These are phyloP conservation scores for Lepidocolaptes lacrymiger DNA, from an alignment of 2,797 vertebrate species.

Conservation along the genomic window DNA sequence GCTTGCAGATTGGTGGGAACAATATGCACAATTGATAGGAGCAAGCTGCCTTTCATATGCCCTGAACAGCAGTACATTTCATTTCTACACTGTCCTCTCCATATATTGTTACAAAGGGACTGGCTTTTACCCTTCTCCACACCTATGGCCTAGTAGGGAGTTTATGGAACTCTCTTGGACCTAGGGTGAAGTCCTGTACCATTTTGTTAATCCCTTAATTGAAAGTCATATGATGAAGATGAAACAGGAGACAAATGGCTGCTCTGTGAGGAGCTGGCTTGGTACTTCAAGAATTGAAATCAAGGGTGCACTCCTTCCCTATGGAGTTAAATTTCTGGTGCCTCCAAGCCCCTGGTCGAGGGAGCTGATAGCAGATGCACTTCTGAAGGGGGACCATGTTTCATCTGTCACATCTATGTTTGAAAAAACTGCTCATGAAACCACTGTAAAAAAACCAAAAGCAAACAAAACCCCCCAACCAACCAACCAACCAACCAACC, in stretches of 20 bases:
- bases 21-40: not conserved
- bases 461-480: too few species aligned
- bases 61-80: not conserved
- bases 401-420: not conserved
- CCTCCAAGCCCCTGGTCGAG: not conserved
- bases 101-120: not conserved
- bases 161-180: not conserved
- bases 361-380: not conserved
- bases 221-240: not conserved
- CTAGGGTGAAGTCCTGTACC: not conserved
- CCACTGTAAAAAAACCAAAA: not conserved
- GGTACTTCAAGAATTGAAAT: not conserved
- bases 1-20: not conserved
- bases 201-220: rapidly evolving
- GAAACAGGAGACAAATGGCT: not conserved
- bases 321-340: rapidly evolving
- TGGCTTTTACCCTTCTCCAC: not conserved
- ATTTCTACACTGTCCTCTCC: not conserved
- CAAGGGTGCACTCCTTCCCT: rapidly evolving
- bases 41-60: not conserved
- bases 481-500: too few species aligned
- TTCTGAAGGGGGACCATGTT: not conserved
- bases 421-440: not conserved
- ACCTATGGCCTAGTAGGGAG: not conserved
- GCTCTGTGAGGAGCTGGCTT: not conserved